Evolutionary conservation across 2,797 vertebrate species (phyloP).

Genomic region (Halcyon smyrnensis): DNA sequence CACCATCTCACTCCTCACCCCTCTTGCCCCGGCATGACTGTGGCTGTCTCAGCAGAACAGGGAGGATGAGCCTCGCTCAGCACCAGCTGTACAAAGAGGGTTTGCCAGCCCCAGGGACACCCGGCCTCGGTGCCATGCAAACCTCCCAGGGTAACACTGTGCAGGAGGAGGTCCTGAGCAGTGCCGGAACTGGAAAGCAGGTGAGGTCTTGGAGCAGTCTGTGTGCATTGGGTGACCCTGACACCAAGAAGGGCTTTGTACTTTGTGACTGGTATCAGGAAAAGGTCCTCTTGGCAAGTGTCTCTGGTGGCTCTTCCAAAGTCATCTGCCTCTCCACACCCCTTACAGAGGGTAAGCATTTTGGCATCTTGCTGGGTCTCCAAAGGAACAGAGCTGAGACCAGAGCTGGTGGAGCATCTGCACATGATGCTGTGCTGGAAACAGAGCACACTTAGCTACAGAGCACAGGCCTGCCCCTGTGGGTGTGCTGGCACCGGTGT

Average conservation of each 20-base stretch:
- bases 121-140: not conserved
- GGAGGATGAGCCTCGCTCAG: not conserved
- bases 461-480: not conserved
- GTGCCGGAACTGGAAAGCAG: not conserved
- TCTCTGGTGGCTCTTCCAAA: not conserved
- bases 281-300: not conserved
- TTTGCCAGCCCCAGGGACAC: not conserved
- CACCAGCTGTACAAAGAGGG: not conserved
- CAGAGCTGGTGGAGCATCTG: not conserved
- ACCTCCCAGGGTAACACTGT: not conserved
- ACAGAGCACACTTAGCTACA: not conserved
- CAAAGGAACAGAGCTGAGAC: not conserved
- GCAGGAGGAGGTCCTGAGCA: not conserved
- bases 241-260: not conserved
- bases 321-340: not conserved
- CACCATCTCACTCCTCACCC: not conserved
- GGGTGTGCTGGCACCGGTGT: not conserved
- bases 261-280: not conserved
- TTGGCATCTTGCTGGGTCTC: not conserved
- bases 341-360: not conserved
- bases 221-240: rapidly evolving
- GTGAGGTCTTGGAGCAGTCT: not conserved
- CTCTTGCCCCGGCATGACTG: rapidly evolving
- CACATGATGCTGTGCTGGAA: not conserved
- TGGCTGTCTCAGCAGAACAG: not conserved